These are phyloP conservation scores for Mormyrus lacerda DNA, from an alignment of 2,113 vertebrate genomes.

Conservation along the genomic window DNA sequence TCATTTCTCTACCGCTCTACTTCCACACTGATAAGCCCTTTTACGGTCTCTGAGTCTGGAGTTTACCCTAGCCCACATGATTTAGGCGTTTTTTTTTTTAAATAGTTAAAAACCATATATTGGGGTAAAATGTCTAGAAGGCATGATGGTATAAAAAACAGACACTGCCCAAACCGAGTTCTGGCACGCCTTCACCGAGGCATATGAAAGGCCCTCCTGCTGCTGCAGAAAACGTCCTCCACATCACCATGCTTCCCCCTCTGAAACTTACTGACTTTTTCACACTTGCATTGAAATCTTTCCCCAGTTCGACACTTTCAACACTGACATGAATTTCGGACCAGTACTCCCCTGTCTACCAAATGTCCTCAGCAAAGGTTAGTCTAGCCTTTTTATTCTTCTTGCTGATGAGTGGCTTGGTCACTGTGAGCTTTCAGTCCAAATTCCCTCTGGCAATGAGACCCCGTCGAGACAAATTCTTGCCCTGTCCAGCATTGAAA, in stretches of 20 bases:
- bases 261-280: not conserved
- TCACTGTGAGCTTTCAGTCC: not conserved
- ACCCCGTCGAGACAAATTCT: not conserved
- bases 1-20: not conserved
- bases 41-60: not conserved
- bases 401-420: not conserved
- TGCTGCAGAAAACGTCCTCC: not conserved
- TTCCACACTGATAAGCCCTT: not conserved
- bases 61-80: not conserved
- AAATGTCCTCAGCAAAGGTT: not conserved
- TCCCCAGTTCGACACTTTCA: not conserved
- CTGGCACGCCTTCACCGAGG: not conserved
- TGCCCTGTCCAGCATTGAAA: not conserved
- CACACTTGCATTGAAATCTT: not conserved
- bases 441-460: not conserved
- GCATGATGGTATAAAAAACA: not conserved
- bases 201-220: not conserved
- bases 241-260: not conserved
- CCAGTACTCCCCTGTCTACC: not conserved
- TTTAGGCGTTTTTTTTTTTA: not conserved
- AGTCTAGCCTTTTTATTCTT: not conserved
- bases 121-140: not conserved
- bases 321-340: not conserved
- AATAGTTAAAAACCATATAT: not conserved
- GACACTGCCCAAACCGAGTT: not conserved